Percentiles rank a stretch among this genome's conserved stretches.
phyloP scores from a whole-genome alignment of 2,113 vertebrate genomes.

The Haemorhous mexicanus region DNA sequence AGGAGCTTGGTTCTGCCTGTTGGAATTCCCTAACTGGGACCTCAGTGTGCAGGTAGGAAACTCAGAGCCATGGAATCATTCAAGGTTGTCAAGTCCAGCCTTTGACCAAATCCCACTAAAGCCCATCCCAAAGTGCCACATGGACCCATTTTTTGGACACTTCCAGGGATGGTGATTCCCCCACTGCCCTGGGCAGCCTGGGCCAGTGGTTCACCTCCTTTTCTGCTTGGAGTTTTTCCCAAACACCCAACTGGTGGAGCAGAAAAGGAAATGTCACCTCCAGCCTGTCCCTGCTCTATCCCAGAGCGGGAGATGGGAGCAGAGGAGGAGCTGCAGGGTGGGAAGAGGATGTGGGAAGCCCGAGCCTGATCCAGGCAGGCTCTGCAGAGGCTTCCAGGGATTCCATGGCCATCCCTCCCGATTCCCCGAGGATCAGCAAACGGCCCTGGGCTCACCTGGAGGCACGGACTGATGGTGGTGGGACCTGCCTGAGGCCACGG shows the following conservation, averaged over 20 bases:
- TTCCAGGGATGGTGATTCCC: not conserved
- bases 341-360: not conserved
- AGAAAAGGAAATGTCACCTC: not conserved
- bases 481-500: not conserved
- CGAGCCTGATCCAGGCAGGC: not conserved
- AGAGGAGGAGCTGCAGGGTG: not conserved
- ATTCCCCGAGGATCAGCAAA: not conserved
- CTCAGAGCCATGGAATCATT: not conserved
- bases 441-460: rapidly evolving
- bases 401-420: not conserved
- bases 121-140: too few relatives aligned
- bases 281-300: rapidly evolving
- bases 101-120: not conserved
- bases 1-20: not conserved
- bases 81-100: not conserved
- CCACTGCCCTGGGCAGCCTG: not conserved
- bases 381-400: not conserved
- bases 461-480: not conserved
- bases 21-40: rapidly evolving
- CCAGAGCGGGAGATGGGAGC: not conserved
- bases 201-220: not conserved
- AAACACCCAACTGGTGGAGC: not conserved
- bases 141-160: not conserved
- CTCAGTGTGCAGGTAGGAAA: not conserved
- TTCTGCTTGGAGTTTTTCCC: not conserved